Percentiles rank a stretch among this genome's conserved stretches.
Conservation (phyloP, 2,888 invertebrate species). For the Ellobium chinense region DNA sequence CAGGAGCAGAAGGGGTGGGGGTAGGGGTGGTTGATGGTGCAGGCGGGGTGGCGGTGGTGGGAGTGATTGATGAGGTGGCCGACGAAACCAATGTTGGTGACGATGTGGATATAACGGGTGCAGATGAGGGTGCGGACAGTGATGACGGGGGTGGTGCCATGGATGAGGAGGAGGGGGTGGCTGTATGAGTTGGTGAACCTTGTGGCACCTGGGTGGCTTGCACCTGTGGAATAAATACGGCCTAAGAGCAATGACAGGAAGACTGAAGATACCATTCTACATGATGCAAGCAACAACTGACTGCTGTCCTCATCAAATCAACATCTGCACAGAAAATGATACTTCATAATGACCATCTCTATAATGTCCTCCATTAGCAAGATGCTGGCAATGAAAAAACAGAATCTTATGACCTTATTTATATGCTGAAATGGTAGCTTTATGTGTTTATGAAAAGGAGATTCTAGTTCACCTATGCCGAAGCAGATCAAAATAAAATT, state of each 20-base stretch:
- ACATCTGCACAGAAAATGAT: no score
- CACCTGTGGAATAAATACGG: slow-evolving; percentile 33
- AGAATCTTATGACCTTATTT: no score
- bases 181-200: slow-evolving; percentile 53
- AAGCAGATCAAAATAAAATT: no score
- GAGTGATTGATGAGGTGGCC: not conserved
- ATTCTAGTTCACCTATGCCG: no score
- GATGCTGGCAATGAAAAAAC: no score
- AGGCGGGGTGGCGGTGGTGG: not conserved
- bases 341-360: no score
- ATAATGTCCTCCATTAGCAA: no score
- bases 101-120: not conserved
- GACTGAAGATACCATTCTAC: not conserved
- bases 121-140: not conserved
- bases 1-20: not conserved
- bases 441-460: not conserved
- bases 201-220: slow-evolving; percentile 64
- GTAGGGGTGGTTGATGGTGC: slow-evolving; percentile 12
- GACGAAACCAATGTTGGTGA: slow-evolving; percentile 3
- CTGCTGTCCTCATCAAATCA: no score
- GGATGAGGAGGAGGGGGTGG: slow-evolving; percentile 52
- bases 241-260: not conserved
- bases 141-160: slow-evolving; percentile 47
- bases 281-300: not conserved
- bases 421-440: no score